Conservation (phyloP, 2,113 vertebrate genomes). For the Oryzias curvinotus region DNA sequence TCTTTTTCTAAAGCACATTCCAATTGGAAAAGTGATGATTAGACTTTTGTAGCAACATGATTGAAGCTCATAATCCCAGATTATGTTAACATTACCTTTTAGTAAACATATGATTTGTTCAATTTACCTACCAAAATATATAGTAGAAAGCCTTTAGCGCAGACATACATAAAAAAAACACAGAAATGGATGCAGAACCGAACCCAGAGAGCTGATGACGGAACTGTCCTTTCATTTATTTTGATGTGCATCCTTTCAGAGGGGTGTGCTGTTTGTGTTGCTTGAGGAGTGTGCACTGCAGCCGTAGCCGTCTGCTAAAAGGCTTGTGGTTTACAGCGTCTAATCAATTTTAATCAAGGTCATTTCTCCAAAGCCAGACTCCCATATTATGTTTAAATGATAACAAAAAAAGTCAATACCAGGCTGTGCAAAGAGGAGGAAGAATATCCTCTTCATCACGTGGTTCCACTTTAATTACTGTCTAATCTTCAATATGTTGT, state of each 20-base stretch:
- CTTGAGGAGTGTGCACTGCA: constrained; percentile 30
- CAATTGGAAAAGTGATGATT: too few species aligned
- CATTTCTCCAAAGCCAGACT: constrained; percentile 27
- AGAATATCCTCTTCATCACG: not conserved
- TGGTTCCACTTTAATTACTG: not conserved
- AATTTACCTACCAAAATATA: too few species aligned
- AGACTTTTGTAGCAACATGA: too few species aligned
- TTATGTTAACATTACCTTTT: too few species aligned
- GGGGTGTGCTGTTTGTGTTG: constrained; percentile 2
- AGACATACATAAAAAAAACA: too few species aligned
- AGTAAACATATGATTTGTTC: too few species aligned
- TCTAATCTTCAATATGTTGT: constrained; percentile 11
- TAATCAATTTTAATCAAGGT: constrained; percentile 63
- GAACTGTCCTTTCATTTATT: too few species aligned
- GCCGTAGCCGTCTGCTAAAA: constrained; percentile 16
- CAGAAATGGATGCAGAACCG: too few species aligned
- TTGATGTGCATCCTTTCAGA: not conserved
- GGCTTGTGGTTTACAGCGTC: constrained; percentile 20
- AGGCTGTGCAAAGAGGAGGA: not conserved
- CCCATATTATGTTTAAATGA: not conserved
- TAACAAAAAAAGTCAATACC: not conserved
- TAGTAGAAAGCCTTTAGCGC: too few species aligned
- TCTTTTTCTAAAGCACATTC: too few species aligned
- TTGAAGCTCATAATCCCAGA: too few species aligned
- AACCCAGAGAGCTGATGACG: too few species aligned